Conservation (phyloP, 2,797 vertebrate genomes). For the Luscinia luscinia region DNA sequence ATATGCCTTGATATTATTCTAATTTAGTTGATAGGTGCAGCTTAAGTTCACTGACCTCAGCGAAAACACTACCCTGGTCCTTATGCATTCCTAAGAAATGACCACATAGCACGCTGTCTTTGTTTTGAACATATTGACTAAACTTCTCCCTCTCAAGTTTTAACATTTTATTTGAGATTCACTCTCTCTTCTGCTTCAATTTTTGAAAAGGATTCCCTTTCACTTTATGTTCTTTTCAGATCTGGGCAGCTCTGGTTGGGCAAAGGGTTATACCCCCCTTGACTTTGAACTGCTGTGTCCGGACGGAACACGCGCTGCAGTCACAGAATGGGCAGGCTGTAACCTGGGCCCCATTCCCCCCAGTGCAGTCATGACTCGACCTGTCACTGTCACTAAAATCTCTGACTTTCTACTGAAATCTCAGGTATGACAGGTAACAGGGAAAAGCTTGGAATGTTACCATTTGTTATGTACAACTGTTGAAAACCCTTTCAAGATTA, state of each 20-base stretch:
- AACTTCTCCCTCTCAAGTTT: background rate
- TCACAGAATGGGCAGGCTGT: slow-evolving; percentile 87
- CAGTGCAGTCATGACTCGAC: slow-evolving; percentile 86
- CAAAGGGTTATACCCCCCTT: slow-evolving; percentile 70
- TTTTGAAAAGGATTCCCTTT: background rate
- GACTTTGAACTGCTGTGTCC: slow-evolving; percentile 88
- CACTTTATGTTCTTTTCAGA: slow-evolving; percentile 67
- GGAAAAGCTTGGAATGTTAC: background rate
- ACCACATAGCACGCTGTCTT: accelerated
- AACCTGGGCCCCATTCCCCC: slow-evolving; percentile 87
- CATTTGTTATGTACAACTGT: background rate
- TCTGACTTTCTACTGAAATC: slow-evolving; percentile 88
- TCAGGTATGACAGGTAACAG: slow-evolving; percentile 78
- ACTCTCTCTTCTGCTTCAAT: background rate
- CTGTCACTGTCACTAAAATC: slow-evolving; percentile 84
- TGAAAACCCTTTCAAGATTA: background rate
- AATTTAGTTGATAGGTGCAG: background rate
- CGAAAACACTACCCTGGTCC: background rate
- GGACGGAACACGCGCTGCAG: slow-evolving; percentile 78
- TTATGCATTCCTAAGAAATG: background rate
- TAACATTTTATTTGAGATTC: background rate
- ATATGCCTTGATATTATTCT: background rate
- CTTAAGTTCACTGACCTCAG: background rate
- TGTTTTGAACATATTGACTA: background rate
- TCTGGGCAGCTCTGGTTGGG: slow-evolving; percentile 84